These are phyloP conservation scores for Gandaritis pyraliata DNA, from an alignment of 2,888 invertebrate species.

Conservation along the genomic window DNA sequence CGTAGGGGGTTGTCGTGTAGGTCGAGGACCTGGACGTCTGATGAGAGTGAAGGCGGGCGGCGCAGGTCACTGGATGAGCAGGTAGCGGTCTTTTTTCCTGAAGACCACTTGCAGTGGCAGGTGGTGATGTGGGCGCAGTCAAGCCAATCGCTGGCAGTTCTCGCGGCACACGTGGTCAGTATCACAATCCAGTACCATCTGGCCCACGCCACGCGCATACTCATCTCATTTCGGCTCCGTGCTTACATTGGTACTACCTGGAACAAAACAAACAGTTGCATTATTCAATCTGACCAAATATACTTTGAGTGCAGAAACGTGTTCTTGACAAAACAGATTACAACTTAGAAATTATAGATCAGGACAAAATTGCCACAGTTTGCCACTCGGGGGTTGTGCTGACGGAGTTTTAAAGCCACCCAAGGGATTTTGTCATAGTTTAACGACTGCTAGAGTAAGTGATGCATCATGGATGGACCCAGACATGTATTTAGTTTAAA, in stretches of 20 bases:
- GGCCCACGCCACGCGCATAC: constrained; percentile 83
- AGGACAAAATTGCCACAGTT: too few relatives aligned
- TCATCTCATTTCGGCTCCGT: constrained; percentile 82
- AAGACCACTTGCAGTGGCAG: constrained; percentile 96
- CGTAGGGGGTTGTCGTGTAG: constrained; percentile 92
- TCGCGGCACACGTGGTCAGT: constrained; percentile 79
- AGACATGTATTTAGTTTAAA: too few relatives aligned
- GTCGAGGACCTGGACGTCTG: constrained; percentile 88
- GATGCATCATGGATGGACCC: too few relatives aligned
- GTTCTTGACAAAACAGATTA: too few relatives aligned
- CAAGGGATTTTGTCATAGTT: too few relatives aligned
- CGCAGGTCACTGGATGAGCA: constrained; percentile 93
- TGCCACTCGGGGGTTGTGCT: too few relatives aligned
- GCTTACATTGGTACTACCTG: constrained; percentile 81
- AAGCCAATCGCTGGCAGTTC: constrained; percentile 90
- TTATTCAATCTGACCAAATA: background rate
- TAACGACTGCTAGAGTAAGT: too few relatives aligned
- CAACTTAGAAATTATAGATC: too few relatives aligned
- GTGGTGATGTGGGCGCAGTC: constrained; percentile 93
- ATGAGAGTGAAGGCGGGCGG: constrained; percentile 87
- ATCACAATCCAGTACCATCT: constrained; percentile 83
- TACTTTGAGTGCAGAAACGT: background rate
- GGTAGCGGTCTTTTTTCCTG: constrained; percentile 94
- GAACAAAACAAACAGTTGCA: constrained; percentile 60
- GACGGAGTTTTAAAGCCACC: too few relatives aligned